Base-by-base conservation (phyloP, 2,888 invertebrate species). In the Andrena praecox region DNA sequence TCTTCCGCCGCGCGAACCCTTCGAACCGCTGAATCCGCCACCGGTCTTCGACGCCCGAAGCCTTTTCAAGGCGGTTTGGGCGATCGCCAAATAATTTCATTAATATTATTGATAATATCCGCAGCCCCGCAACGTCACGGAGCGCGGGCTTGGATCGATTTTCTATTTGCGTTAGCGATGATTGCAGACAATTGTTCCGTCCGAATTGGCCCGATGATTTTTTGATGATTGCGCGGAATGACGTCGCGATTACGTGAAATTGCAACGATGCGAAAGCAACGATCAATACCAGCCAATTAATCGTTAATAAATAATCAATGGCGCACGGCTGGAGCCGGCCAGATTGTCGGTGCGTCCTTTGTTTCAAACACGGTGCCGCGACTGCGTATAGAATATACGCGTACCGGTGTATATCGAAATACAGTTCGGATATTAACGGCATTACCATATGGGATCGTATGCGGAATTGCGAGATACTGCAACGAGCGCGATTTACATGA, bases 401-500 rank as follows among this genome's bases (percentile, higher is more conserved):
- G 52, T 42, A n/a, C 33, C 24, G 16, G 35, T 77, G 68, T 64
- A 71, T 72, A 80, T 80, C 80, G 77, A 79, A 85, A 86, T 83
- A 80, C 80, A 71, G 60, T 59, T 62, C 78, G 89, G 88, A 89
- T 90, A 92, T 92, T 92, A 91, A 89, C 89, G 87, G 89, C 85
- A 90, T 90, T 91, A 91, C 89, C 92, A 92, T 92, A 91, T 88
- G 90, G 89, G 91, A 91, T 90, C 87, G 89, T 87, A 90, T 90
- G 88, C 88, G 86, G 89, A 88, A 89, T 89, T 89, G 88, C 89
- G 90, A 91, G 91, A 91, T 91, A 92, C 91, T 91, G 88, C 85
- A 86, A 89, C 89, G 86, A 88, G 88, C 86, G 84, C 86, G 87
- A 92, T 92, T 93, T 92, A 91, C 93, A 92, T 92, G 91, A 92